A percentile compares a stretch with the other conserved stretches of the same genome.
Conservation (phyloP, 2,113 vertebrate genomes). For the Mastomys coucha region DNA sequence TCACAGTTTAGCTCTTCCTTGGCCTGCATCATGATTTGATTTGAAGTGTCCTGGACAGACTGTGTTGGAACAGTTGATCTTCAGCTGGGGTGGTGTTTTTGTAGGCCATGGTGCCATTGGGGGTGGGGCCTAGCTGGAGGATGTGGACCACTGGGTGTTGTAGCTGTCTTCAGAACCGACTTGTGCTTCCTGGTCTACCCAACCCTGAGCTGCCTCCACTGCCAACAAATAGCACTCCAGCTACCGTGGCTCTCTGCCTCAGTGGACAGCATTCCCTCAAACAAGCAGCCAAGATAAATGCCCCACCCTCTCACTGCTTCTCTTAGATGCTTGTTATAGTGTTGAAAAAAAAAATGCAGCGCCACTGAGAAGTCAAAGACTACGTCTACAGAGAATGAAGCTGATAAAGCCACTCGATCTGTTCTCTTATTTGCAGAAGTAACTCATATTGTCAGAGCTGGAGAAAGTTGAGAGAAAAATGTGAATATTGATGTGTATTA, state of each 20-base stretch:
- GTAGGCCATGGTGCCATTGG: no score
- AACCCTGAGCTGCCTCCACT: background rate
- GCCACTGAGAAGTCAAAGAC: background rate
- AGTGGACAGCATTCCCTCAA: background rate
- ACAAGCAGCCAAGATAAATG: background rate
- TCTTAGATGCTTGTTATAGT: background rate
- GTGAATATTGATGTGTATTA: background rate
- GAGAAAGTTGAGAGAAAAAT: slow-evolving; percentile 21
- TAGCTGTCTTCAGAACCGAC: background rate
- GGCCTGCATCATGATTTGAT: background rate
- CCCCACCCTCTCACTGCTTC: background rate
- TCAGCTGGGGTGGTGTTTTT: background rate
- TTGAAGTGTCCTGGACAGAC: background rate
- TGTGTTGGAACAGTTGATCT: background rate
- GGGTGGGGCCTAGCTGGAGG: background rate
- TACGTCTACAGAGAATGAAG: background rate
- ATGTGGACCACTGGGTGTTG: background rate
- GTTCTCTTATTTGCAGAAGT: slow-evolving; percentile 5
- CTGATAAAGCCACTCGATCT: background rate
- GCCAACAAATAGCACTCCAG: background rate
- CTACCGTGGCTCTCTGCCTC: background rate
- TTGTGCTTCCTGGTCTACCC: background rate
- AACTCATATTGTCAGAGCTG: background rate
- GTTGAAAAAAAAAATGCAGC: background rate
- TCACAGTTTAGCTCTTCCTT: background rate